A percentile compares a stretch with the other conserved stretches of the same genome.
Conservation (phyloP, 2,888 invertebrate genomes). For the Lagria hirta region DNA sequence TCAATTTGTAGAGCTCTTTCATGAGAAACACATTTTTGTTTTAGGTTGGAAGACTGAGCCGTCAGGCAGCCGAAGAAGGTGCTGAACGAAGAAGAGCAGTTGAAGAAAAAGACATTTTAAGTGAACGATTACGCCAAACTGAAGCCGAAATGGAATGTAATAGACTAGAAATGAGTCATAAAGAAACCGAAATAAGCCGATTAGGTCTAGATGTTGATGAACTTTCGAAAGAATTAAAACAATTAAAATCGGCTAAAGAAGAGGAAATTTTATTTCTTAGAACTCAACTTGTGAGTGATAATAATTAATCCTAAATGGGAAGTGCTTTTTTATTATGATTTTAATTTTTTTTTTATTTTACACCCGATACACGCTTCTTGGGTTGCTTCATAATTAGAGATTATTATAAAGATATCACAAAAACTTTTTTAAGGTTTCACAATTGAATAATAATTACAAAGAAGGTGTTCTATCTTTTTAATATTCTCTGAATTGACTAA, state of each 20-base stretch:
- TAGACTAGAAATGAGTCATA: constrained; percentile 65
- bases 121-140: constrained; percentile 64
- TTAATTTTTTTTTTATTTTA: constrained; percentile 14
- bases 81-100: constrained; percentile 76
- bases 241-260: constrained; percentile 56
- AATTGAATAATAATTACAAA: no score
- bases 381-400: no score
- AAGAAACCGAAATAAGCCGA: constrained; percentile 71
- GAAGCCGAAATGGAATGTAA: constrained; percentile 68
- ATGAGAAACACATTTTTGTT: no score
- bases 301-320: constrained; percentile 8
- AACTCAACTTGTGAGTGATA: constrained; percentile 61
- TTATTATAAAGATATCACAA: no score
- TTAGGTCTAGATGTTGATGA: constrained; percentile 74
- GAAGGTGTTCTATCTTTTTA: no score
- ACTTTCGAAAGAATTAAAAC: constrained; percentile 66
- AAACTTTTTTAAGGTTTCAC: no score
- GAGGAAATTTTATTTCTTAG: constrained; percentile 59
- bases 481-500: no score
- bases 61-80: constrained; percentile 83
- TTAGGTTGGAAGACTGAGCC: constrained; percentile 74
- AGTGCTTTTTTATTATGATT: constrained; percentile 18
- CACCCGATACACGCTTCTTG: constrained; percentile 7
- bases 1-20: no score
- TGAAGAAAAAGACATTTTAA: constrained; percentile 66